phyloP scores from a whole-genome alignment of 2,888 invertebrate species.

The Oithona nana region DNA sequence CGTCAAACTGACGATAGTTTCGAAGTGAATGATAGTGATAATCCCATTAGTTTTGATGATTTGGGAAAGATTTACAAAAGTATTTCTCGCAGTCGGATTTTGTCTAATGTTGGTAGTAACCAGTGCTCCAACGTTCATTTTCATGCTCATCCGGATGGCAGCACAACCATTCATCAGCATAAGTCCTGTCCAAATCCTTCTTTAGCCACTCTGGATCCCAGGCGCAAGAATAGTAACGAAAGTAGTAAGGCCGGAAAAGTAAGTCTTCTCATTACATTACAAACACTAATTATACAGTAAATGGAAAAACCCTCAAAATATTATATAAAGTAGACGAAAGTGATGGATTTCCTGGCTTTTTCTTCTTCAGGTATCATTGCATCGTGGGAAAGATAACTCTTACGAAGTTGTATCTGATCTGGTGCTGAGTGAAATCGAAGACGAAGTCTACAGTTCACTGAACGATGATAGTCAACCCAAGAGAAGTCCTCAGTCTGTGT shows the following conservation, averaged over 20 bases:
- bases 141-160: slow-evolving; percentile 1
- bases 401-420: neutral
- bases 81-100: neutral
- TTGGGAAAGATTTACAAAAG: neutral
- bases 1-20: neutral
- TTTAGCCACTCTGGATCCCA: neutral
- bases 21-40: neutral
- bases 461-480: too few species aligned
- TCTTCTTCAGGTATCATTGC: too few species aligned
- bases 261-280: too few species aligned
- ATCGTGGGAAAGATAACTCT: too few species aligned
- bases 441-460: neutral
- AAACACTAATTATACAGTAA: too few species aligned
- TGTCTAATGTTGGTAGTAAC: slow-evolving; percentile 2
- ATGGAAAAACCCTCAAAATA: too few species aligned
- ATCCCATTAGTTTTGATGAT: neutral
- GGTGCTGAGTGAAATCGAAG: neutral
- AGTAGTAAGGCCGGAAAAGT: neutral
- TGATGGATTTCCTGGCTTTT: too few species aligned
- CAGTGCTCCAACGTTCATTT: slow-evolving; percentile 1
- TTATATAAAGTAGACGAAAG: too few species aligned
- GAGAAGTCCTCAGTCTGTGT: too few species aligned
- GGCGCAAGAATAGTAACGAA: neutral
- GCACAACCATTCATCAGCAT: neutral
- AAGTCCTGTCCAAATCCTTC: neutral